Evolutionary conservation across 2,888 invertebrate genomes (phyloP), one percentile per base, ranked within the genome.

Genomic region (Alloscopus bannaensis): DNA sequence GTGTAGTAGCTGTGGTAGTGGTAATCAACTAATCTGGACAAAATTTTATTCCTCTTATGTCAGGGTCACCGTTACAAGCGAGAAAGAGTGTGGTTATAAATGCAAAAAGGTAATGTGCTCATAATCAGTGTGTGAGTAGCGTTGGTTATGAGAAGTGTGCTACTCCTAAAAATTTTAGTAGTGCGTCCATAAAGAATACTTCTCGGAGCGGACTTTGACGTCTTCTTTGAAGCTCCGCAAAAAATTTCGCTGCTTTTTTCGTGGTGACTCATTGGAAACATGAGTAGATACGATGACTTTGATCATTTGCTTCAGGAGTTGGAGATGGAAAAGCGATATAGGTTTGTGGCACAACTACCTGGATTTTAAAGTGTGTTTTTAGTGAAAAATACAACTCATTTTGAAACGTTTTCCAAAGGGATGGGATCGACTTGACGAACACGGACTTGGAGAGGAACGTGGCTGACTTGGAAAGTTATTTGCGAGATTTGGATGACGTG

Each of bases 391-490:
- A 50, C 22, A 50, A n/a, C n/a, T n/a, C n/a, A 6, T 50, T 18
- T 18, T 18, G 16, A 50, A 52, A 52, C 24, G 3, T 22, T n/a
- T 55, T 40, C 62, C 26, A 3, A 64, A 87, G 87, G 64, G 86
- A 86, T 59, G 86, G 86, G 1, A 84, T 87, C 6, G 85, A 86
- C 66, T 86, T 86, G 86, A 85, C 86, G 16, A 87, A 87, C 71
- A 80, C 80, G 0, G 86, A 87, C 40, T 52, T 87, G 77, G 86
- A 87, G 64, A 84, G 85, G 40, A 86, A 85, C 64, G 84, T 87
- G n/a, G 65, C 78, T 0, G 87, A 87, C 20, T 77, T 87, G 75
- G 85, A 87, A 66, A 75, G 83, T 13, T 86, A 87, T 76, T 78
- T 87, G 24, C 72, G 84, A 24, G 83, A 84, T 45, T 57, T 87